A percentile compares a stretch with the other conserved stretches of the same genome.
These are phyloP conservation scores for Euproctis similis DNA, from an alignment of 2,888 invertebrate species.

Conservation along the genomic window DNA sequence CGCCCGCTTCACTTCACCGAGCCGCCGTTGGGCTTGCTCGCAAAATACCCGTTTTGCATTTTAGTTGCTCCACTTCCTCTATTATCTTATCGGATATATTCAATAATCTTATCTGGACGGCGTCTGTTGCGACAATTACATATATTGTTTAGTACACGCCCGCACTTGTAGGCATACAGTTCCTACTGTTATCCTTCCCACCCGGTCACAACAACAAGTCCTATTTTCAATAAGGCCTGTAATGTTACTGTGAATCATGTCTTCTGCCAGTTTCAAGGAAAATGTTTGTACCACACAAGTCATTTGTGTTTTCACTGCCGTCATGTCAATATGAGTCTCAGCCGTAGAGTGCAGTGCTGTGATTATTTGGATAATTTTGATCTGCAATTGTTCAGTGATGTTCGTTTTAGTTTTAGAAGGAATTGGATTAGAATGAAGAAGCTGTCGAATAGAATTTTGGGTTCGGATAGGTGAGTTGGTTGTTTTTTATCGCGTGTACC, in stretches of 20 bases:
- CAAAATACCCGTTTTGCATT: slow-evolving; percentile 28
- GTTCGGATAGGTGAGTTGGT: slow-evolving; percentile 46
- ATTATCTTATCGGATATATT: slow-evolving; percentile 45
- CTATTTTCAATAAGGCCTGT: too few relatives aligned
- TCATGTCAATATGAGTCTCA: too few relatives aligned
- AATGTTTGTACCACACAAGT: too few relatives aligned
- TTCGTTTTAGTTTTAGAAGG: slow-evolving; percentile 38
- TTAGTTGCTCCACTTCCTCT: slow-evolving; percentile 50
- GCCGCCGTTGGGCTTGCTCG: too few relatives aligned
- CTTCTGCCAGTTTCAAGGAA: too few relatives aligned
- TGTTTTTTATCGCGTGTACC: too few relatives aligned
- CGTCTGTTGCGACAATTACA: slow-evolving; percentile 14
- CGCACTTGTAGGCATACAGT: neutral
- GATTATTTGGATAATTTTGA: slow-evolving; percentile 30
- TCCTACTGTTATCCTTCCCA: too few relatives aligned
- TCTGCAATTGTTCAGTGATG: slow-evolving; percentile 33
- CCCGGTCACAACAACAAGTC: too few relatives aligned
- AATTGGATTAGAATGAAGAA: slow-evolving; percentile 51
- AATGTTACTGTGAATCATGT: too few relatives aligned
- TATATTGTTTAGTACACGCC: slow-evolving; percentile 5
- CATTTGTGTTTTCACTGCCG: too few relatives aligned
- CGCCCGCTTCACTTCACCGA: too few relatives aligned
- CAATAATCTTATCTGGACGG: slow-evolving; percentile 19
- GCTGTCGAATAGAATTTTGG: slow-evolving; percentile 35
- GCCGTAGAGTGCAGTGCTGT: slow-evolving; percentile 28